Evolutionary conservation across 2,113 vertebrate species (phyloP), one percentile per base, ranked within the genome.

Genomic region (Tachycineta bicolor): DNA sequence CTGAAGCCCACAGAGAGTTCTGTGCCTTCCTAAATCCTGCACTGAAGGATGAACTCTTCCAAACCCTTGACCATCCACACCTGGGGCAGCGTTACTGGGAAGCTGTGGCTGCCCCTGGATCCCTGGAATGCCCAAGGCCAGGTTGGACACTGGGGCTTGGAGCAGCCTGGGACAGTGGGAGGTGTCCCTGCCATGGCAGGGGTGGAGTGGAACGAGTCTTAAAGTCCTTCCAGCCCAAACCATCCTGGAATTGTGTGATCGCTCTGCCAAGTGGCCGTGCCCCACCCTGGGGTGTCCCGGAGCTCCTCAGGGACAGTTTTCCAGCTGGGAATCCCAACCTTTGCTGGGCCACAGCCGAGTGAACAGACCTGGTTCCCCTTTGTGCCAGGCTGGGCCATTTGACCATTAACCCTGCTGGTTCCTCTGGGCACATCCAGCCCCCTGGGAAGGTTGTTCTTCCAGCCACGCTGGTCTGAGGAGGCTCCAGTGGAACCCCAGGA

Each of bases 1-100:
- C 37, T 46, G 15, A 26, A 78, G 24, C 62, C 23, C 76, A 46
- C 31, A 26, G 37, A 44, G 10, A 5, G 10, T 29, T 63, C 76
- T 28, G 28, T 5, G 25, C 31, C 31, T 69, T 65, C 43, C 26
- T 6, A 29, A 34, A 39, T 16, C 39, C 73, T 24, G 8, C 60
- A 13, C n/a, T 47, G 28, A 53, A 39, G 34, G 39, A 12, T 47
- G 47, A 83, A 59, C 22, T 63, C 33, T 46, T 60, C n/a, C 23
- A 24, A 52, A 28, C n/a, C 31, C 18, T 26, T 25, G 11, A 52
- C 25, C 33, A 60, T 5, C 12, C 5, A 8, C 16, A 33, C 11
- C 20, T 1, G 0, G 23, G 14, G 1, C 2, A 33, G 20, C 0
- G 0, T 37, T 23, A 2, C 14, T 26, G 75, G 44, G 58, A 34